Base-by-base conservation (phyloP, 2,888 invertebrate genomes). In the Liopterus haemorrhoidalis region DNA sequence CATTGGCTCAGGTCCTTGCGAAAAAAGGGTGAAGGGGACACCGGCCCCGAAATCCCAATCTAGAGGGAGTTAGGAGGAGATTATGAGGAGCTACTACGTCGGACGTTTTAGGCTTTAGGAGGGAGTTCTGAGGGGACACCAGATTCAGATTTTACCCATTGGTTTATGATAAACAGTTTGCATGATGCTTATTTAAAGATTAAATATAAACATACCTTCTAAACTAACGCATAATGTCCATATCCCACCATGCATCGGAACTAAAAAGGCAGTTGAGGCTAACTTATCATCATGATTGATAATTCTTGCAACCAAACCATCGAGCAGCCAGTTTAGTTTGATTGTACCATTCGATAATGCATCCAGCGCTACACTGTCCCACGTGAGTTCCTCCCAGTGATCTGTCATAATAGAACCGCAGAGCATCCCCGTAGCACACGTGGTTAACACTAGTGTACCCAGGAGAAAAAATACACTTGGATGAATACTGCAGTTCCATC, bases 221-320 rank as follows among this genome's bases (percentile, higher is more conserved):
- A 90, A 75, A 58, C 85, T 85, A 58, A 83, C 83, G 67, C 85
- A 93, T 66, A 86, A 76, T 15, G 84, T 91, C 92, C 87, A 92
- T 59, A 86, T 92, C 22, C 87, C 92, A n/a, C 86, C 89, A 58
- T 85, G 85, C 82, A 87, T 87, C 8, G 87, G 90, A 19, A 90
- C 85, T 46, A 91, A 68, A 67, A 89, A 86, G 22, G 82, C 81
- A 11, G 62, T 49, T 6, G 59, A 54, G 49, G 57, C 48, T 59
- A 58, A 49, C 52, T 54, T 36, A 54, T 50, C 47, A 65, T 63
- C 57, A 57, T 45, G 57, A 32, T 63, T 64, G 9, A 64, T 58
- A 5, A 79, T 63, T 70, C 79, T 77, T 15, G 81, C 84, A 15
- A 88, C 86, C 54, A 79, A 80, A 9, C 81, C 83, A 52, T 87